Base-by-base conservation (phyloP, 2,797 vertebrate species). In the Lophotriccus pileatus region DNA sequence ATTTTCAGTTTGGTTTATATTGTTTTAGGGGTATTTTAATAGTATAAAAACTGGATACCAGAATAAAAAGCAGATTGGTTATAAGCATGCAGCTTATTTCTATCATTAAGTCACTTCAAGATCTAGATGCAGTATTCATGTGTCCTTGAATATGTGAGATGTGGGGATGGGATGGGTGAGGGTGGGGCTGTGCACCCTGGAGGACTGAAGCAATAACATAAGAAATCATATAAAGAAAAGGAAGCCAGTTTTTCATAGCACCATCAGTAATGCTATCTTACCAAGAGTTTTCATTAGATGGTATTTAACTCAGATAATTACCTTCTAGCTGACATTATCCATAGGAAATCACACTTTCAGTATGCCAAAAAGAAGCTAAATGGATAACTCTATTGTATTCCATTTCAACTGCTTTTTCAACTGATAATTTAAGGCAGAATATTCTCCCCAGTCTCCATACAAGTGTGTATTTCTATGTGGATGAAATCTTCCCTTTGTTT, bases 241-340 rank as follows among this genome's bases (percentile, higher is more conserved):
- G 50, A 95, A 91, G 9, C 3, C 30, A 43, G 52, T 15, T 74
- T 53, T 85, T 78, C 46, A 72, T 43, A 79, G 12, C 10, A 3
- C 32, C 32, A 67, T 60, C 67, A 64, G n/a, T 72, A 60, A 73
- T 90, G 50, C 50, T 59, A 52, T 32, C 47, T 36, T 68, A 93
- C 53, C 21, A 58, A 84, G 30, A 86, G 66, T 36, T 90, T 77
- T 62, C 60, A 64, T 92, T 55, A 89, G 25, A 52, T 62, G 43
- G 90, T 90, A 81, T 84, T 93, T 94, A 78, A 68, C 47, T 79
- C 84, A 32, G 37, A 74, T 89, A 80, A 95, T 91, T 94, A 52
- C 47, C 77, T 87, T 79, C 58, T 90, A 58, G 30, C 32, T 79
- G 60, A 81, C 82, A 67, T 76, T 87, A 89, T 75, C 63, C 62